Evolutionary conservation across 2,113 vertebrate genomes (phyloP).

Genomic region (Amazona guildingii): DNA sequence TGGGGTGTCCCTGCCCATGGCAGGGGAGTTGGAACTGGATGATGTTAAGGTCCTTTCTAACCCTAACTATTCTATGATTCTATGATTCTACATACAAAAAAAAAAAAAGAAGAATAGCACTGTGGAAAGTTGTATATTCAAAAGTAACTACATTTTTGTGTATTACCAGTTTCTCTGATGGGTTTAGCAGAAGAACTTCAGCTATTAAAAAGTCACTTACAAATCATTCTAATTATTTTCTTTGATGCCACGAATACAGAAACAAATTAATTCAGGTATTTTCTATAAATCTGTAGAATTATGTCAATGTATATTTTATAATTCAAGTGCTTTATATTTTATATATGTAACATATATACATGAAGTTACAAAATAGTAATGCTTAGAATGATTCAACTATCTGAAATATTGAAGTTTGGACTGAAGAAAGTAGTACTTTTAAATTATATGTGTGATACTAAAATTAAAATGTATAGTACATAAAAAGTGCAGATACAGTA

Average conservation of each 20-base stretch:
- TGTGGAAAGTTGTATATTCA: background rate
- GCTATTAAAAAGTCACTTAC: background rate
- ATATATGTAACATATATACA: background rate
- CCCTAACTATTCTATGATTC: no score
- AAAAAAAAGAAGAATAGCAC: accelerated
- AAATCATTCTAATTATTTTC: background rate
- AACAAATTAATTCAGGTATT: background rate
- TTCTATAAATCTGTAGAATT: background rate
- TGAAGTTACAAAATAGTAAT: background rate
- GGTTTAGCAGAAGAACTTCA: background rate
- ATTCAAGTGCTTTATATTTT: background rate
- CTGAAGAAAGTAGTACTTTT: background rate
- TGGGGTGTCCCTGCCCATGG: no score
- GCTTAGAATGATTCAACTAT: accelerated
- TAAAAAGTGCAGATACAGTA: background rate
- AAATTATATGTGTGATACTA: background rate
- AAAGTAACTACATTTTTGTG: background rate
- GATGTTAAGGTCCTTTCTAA: no score
- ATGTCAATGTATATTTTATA: background rate
- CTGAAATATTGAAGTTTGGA: background rate
- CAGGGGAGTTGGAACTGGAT: no score
- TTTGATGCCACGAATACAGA: background rate
- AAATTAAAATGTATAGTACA: background rate
- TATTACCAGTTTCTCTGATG: background rate
- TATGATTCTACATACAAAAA: no score